A percentile compares a stretch with the other conserved stretches of the same genome.
These are phyloP conservation scores for Camponotus fellah DNA, from an alignment of 2,888 invertebrate species.

Conservation along the genomic window DNA sequence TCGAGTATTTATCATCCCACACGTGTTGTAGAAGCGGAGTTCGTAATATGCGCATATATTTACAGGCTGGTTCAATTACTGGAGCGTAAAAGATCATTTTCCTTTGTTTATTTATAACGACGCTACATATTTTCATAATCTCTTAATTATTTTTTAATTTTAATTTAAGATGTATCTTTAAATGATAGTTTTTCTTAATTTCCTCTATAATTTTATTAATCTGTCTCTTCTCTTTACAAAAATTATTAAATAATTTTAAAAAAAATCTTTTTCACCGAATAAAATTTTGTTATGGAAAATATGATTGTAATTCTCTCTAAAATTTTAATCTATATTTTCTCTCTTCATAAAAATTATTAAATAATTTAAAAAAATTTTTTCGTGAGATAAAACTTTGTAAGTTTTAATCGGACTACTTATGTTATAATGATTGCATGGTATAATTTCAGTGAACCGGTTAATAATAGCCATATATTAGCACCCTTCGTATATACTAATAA, in stretches of 20 bases:
- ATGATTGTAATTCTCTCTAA: not conserved
- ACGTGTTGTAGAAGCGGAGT: not conserved
- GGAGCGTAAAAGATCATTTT: not conserved
- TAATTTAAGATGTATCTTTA: not conserved
- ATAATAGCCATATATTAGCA: constrained; percentile 12
- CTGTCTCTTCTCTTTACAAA: not conserved
- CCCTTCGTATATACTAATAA: constrained; percentile 47
- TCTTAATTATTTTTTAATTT: not conserved
- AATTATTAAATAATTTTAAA: not conserved
- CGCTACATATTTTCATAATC: not conserved
- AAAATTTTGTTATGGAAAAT: not conserved
- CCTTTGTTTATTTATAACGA: not conserved
- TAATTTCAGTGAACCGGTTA: constrained; percentile 33
- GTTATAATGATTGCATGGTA: not conserved
- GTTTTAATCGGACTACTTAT: constrained; percentile 4
- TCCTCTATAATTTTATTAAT: not conserved
- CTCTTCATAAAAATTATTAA: not conserved
- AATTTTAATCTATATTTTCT: not conserved
- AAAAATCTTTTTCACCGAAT: not conserved
- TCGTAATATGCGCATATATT: not conserved
- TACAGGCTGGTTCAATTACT: not conserved
- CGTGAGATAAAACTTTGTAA: not conserved
- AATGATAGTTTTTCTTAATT: not conserved
- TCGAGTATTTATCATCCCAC: not conserved
- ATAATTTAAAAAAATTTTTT: not conserved